Evolutionary conservation across 2,888 invertebrate species (phyloP).

Genomic region (Campoplex capitator): DNA sequence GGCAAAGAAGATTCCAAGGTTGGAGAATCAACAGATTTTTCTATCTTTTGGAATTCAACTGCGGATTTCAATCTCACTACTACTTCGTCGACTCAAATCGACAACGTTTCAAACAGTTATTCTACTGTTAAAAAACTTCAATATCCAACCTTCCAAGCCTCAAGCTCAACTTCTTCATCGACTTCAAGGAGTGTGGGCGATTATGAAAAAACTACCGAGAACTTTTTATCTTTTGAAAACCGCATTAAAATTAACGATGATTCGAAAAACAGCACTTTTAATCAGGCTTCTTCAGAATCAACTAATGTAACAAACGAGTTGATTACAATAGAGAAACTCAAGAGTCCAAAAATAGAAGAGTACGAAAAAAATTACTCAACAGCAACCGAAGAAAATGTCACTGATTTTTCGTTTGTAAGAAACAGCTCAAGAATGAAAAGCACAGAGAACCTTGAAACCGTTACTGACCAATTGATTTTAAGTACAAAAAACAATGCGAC

Average conservation of each 20-base stretch:
- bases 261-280: neutral
- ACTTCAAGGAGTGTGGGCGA: neutral
- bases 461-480: neutral
- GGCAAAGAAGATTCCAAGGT: slow-evolving; percentile 5
- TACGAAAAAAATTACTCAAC: neutral
- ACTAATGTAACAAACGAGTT: neutral
- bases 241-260: neutral
- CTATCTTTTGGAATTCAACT: neutral
- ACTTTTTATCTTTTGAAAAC: neutral
- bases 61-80: neutral
- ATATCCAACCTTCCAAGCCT: neutral
- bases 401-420: neutral
- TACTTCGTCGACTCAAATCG: neutral
- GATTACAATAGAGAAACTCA: neutral
- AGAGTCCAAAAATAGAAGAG: neutral
- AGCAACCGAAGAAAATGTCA: neutral
- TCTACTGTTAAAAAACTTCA: neutral
- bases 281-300: neutral
- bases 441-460: neutral
- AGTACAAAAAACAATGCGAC: neutral
- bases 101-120: slow-evolving; percentile 1
- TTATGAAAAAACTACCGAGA: neutral
- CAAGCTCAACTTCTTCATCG: neutral
- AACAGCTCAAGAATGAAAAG: neutral
- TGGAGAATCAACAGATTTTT: neutral